phyloP scores from a whole-genome alignment of 2,888 invertebrate species.

The Limulus polyphemus region DNA sequence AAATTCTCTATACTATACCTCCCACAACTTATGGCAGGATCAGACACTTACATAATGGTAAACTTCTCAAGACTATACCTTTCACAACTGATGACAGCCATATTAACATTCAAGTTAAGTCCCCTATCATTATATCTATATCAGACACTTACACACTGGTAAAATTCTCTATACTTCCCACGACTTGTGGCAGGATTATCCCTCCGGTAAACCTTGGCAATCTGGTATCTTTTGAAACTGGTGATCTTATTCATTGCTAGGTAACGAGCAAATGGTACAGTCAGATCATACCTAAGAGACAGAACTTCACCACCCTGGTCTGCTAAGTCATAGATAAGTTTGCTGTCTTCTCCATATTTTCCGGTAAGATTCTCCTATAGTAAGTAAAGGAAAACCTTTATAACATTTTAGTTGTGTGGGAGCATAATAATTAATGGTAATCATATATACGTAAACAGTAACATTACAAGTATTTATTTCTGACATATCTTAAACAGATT shows the following conservation, averaged over 20 bases:
- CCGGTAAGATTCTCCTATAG: slow-evolving; percentile 85
- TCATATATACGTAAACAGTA: too few relatives aligned
- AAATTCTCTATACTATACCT: too few relatives aligned
- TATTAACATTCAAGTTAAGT: too few relatives aligned
- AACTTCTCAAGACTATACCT: slow-evolving; percentile 95
- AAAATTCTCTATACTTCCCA: slow-evolving; percentile 95
- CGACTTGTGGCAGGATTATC: slow-evolving; percentile 95
- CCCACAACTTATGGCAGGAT: too few relatives aligned
- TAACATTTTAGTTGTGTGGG: too few relatives aligned
- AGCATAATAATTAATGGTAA: too few relatives aligned
- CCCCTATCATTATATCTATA: too few relatives aligned
- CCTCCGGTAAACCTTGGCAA: slow-evolving; percentile 94
- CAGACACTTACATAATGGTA: slow-evolving; percentile 67
- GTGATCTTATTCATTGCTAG: slow-evolving; percentile 94
- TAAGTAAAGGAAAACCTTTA: too few relatives aligned
- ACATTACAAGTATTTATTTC: too few relatives aligned
- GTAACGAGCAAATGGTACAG: slow-evolving; percentile 94
- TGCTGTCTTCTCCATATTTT: slow-evolving; percentile 99
- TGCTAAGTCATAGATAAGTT: slow-evolving; percentile 93
- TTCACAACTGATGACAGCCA: slow-evolving; percentile 88
- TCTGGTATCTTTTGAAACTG: slow-evolving; percentile 90
- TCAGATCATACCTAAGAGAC: slow-evolving; percentile 90
- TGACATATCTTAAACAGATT: too few relatives aligned
- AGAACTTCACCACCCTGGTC: slow-evolving; percentile 98
- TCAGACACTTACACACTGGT: slow-evolving; percentile 62